Evolutionary conservation across 2,888 invertebrate genomes (phyloP).

Genomic region (Ceratothoa steindachneri): DNA sequence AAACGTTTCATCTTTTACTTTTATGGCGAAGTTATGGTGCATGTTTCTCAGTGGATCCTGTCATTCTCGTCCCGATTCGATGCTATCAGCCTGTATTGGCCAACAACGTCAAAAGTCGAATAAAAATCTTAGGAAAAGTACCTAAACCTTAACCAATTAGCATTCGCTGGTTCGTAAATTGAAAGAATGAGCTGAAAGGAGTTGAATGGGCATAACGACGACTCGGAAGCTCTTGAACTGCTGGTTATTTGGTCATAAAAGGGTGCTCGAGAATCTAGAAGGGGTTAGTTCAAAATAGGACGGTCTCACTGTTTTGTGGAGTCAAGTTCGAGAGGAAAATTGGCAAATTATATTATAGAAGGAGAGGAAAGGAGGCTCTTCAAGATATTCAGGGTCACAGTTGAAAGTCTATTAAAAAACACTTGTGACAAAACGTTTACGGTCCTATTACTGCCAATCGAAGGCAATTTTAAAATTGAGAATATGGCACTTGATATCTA

Average conservation of each 20-base stretch:
- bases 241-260: constrained; percentile 13
- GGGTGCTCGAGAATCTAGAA: constrained; percentile 10
- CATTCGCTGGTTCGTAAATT: constrained; percentile 8
- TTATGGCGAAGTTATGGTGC: constrained; percentile 4
- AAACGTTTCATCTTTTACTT: background rate
- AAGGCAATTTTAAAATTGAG: background rate
- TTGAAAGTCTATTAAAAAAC: background rate
- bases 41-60: background rate
- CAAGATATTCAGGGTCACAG: background rate
- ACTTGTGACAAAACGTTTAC: background rate
- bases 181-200: constrained; percentile 13
- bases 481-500: too few species aligned
- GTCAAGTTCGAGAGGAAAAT: background rate
- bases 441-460: background rate
- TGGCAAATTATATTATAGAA: background rate
- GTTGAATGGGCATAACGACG: constrained; percentile 9
- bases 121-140: constrained; percentile 7
- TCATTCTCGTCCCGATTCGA: constrained; percentile 1
- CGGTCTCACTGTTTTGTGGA: background rate
- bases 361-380: background rate
- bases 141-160: constrained; percentile 15
- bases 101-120: constrained; percentile 12
- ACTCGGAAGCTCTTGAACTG: constrained; percentile 8
- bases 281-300: constrained; percentile 10
- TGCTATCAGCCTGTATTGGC: constrained; percentile 8